Base-by-base conservation (phyloP, 1,140 invertebrate species). In the Bombus sibiricus region DNA sequence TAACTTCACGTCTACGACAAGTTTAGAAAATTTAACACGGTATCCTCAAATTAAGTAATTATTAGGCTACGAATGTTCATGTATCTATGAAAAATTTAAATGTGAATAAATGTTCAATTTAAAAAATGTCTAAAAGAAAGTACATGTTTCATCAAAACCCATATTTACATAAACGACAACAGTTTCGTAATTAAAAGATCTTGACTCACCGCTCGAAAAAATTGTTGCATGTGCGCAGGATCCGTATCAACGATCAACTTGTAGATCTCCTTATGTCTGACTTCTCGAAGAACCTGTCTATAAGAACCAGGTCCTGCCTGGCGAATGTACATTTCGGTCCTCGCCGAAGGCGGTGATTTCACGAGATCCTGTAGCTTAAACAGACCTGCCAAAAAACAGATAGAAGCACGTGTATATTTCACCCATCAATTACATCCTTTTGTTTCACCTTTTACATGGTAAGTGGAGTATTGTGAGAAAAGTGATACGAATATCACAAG, bases 301-400 rank as follows among this genome's bases (percentile, higher is more conserved):
- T 98, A 98, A 13, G 97, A 97, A 37, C 96, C 95, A 41, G 97
- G 96, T 81, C 96, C 96, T 4, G 97, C 97, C 93, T 98, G 97
- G 64, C 98, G 96, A 81, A 98, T 98, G 93, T 98, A 98, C 96
- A 98, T 97, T 94, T 98, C 98, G 3, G 97, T 97, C 83, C 96
- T 96, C 59, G 96, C 88, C 28, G 96, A 95, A 5, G 96, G 96
- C 57, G 97, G 96, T n/a, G 96, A 96, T 91, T 97, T 97, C 82
- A 98, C 97, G 88, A 99, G 95, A 90, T 98, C 97, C 94, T 98
- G 97, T 8, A 99, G 96, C 92, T 98, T 98, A 87, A 99, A 97
- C 62, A 99, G 95, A 39, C 98, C 98, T 99, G n/a, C 89, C 47
- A 84, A 91, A 6, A 89, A 80, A 90, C 34, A 84, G 73, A 37